A percentile compares a stretch with the other conserved stretches of the same genome.
These are phyloP conservation scores for Pseudochaenichthys georgianus DNA, from an alignment of 2,797 vertebrate genomes.

Conservation along the genomic window DNA sequence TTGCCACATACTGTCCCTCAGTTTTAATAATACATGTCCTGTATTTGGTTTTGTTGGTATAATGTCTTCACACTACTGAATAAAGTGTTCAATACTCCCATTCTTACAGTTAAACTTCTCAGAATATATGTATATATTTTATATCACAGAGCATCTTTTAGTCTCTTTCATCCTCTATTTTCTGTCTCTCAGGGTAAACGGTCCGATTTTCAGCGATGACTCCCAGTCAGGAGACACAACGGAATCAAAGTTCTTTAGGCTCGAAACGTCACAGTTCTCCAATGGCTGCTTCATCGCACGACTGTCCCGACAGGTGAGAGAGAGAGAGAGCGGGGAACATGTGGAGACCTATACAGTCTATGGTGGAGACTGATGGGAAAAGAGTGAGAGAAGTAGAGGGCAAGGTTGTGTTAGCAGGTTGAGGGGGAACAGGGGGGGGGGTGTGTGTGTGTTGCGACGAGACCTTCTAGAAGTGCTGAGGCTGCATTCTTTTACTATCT, in stretches of 20 bases:
- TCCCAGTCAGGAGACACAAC: conserved; percentile 33
- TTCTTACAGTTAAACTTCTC: not conserved
- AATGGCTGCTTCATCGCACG: conserved; percentile 93
- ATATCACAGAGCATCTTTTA: too few species aligned
- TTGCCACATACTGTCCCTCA: not conserved
- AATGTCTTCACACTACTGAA: not conserved
- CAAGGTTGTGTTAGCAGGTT: conserved; percentile 34
- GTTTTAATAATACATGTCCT: not conserved
- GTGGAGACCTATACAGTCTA: not conserved
- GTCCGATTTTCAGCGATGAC: conserved; percentile 67
- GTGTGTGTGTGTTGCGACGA: conserved; percentile 32
- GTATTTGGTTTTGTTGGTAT: conserved; percentile 9
- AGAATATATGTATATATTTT: conserved; percentile 11
- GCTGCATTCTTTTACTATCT: conserved; percentile 73
- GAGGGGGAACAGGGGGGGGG: conserved; percentile 20
- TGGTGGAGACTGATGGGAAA: not conserved
- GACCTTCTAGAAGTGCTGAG: conserved; percentile 72
- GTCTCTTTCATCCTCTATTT: not conserved
- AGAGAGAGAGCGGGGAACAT: not conserved
- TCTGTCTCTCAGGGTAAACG: conserved; percentile 69
- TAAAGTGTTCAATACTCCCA: not conserved
- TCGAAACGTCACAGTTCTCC: conserved; percentile 85
- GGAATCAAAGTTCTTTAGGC: conserved; percentile 84
- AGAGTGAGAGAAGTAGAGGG: conserved; percentile 17
- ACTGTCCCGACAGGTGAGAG: conserved; percentile 88